Evolutionary conservation across 2,888 invertebrate genomes (phyloP).

Genomic region (Oxycera nigricornis): DNA sequence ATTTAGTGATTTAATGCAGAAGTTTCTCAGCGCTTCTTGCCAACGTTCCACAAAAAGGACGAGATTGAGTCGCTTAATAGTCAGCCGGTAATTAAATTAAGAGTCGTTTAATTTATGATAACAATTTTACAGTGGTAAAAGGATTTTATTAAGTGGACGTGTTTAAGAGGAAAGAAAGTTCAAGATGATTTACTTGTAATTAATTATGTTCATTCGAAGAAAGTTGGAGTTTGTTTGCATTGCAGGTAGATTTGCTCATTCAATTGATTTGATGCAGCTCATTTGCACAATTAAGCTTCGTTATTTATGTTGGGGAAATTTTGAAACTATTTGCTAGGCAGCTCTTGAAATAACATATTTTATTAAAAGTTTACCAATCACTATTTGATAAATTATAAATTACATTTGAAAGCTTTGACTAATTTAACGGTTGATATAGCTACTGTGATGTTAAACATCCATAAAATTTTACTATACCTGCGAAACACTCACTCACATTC

Average conservation of each 20-base stretch:
- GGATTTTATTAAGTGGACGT: neutral
- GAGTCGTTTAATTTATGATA: neutral
- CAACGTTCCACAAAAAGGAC: neutral
- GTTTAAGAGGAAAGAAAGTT: neutral
- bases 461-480: too few relatives aligned
- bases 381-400: too few relatives aligned
- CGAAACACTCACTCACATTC: too few relatives aligned
- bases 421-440: too few relatives aligned
- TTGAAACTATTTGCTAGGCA: too few relatives aligned
- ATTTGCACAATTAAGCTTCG: neutral
- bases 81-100: neutral
- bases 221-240: neutral
- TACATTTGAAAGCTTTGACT: too few relatives aligned
- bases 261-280: neutral
- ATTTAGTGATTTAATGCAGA: neutral
- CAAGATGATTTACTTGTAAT: neutral
- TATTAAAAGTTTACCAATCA: too few relatives aligned
- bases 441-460: too few relatives aligned
- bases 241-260: neutral
- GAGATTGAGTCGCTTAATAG: neutral
- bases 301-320: too few relatives aligned
- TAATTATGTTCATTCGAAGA: neutral
- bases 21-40: neutral
- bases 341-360: too few relatives aligned
- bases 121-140: neutral